Base-by-base conservation (phyloP, 2,113 vertebrate genomes). In the Antechinus flavipes region DNA sequence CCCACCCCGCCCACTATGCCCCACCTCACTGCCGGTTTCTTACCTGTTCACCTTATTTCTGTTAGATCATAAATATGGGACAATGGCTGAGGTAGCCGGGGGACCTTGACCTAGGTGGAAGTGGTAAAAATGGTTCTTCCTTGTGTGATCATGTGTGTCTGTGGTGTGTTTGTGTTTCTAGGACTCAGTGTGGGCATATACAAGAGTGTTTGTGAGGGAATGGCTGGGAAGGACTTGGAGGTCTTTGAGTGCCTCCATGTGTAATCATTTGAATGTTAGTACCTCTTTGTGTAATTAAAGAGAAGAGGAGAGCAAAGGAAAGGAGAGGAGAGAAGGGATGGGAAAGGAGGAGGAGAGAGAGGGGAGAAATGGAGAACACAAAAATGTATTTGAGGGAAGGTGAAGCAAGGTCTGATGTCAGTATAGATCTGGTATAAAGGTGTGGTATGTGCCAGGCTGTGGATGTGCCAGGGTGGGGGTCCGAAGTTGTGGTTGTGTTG, bases 351-450 rank as follows among this genome's bases (percentile, higher is more conserved):
- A 52, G 56, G 56, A 27, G 30, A 61, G 58, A 35, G 58, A 68
- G 35, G 22, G 19, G 54, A 55, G 54, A 55, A 55, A 22, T 3
- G 54, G 54, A 55, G 23, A 1, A 76, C 30, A 76, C 35, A 76
- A 76, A n/a, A 76, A 35, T 76, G 35, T 76, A n/a, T 76, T 30
- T 35, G 14, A 76, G 30, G 68, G 35, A 84, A 42, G 68, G 35
- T 84, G 68, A 84, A 84, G 0, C 4, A 0, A 76, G 9, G 50
- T 90, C 4, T 8, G 52, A 2, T n/a, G 2, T 92, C 89, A 30
- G 94, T 0, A 0, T 35, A 12, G 0, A 0, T 11, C 1, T 9
- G 14, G 2, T 2, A 0, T 54, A 46, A 5, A 4, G 35, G 0
- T 14, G n/a, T 35, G 0, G 46, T 0, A 35, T 2, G 6, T 0